Evolutionary conservation across 2,797 vertebrate genomes (phyloP), one percentile per base, ranked within the genome.

Genomic region (Adelosebastes latens): DNA sequence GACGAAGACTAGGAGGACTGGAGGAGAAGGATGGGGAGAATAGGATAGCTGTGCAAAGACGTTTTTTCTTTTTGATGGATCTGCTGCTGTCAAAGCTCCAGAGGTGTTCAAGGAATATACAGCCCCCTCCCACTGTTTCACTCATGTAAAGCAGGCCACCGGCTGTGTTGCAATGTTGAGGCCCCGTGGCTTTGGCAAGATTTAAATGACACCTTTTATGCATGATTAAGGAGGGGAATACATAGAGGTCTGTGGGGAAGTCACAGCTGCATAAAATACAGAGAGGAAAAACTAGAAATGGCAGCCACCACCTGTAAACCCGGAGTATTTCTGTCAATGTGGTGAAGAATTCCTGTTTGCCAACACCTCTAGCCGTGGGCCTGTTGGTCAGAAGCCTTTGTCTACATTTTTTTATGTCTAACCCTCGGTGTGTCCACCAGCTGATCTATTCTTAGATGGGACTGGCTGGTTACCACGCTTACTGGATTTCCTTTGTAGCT

Each of bases 61-160:
- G 20, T 72, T 75, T 62, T 31, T n/a, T 60, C 52, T 64, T 71
- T 79, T 66, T 86, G 87, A 90, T 88, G 76, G 72, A 92, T 89
- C 62, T 84, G 63, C 62, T 74, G 71, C 85, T 70, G 76, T 85
- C 79, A 67, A 29, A 80, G 72, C 82, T 87, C 79, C 74, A 71
- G 77, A 84, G 78, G 84, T 87, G 71, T 78, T 84, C 34, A 60
- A 84, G 69, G 83, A 79, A 85, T 68, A 67, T 71, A 64, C 29
- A 71, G 29, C n/a, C 68, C 31, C 6, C 75, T 8, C 67, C 80
- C 12, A 62, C 64, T 66, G 85, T 74, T 88, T 78, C 12, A 76
- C 72, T 86, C 72, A 86, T 91, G 81, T 89, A 88, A 87, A 91
- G 74, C 77, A 86, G 80, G 61, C 64, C 64, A 31, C 79, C 18